These are phyloP conservation scores for Ornithoptera alexandrae DNA, from an alignment of 2,888 invertebrate genomes.

Conservation along the genomic window DNA sequence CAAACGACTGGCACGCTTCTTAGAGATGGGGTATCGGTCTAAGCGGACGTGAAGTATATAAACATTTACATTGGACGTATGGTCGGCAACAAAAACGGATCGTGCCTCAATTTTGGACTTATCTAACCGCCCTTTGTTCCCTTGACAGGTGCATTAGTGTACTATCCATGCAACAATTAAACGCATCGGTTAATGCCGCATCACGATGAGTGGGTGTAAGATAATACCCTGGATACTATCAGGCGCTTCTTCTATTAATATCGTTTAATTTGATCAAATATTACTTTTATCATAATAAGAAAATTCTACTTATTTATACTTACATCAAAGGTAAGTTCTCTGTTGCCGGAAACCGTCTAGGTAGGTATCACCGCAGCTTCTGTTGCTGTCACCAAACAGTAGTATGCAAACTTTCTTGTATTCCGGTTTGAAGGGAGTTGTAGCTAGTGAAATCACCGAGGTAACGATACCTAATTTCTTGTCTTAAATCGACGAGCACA, in stretches of 20 bases:
- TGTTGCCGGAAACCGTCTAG: not conserved
- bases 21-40: slow-evolving; percentile 58
- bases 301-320: not conserved
- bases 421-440: too few relatives aligned
- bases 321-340: not conserved
- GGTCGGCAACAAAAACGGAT: slow-evolving; percentile 53
- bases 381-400: too few relatives aligned
- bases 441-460: too few relatives aligned
- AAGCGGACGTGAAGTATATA: slow-evolving; percentile 69
- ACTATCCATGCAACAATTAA: slow-evolving; percentile 77
- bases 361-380: too few relatives aligned
- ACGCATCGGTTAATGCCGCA: slow-evolving; percentile 67
- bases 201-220: slow-evolving; percentile 62
- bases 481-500: too few relatives aligned
- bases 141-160: slow-evolving; percentile 79
- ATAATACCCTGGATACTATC: slow-evolving; percentile 38
- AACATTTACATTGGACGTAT: slow-evolving; percentile 74
- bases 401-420: too few relatives aligned
- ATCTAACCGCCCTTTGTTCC: slow-evolving; percentile 74
- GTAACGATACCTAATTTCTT: too few relatives aligned
- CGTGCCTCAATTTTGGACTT: slow-evolving; percentile 73
- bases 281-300: slow-evolving; percentile 60
- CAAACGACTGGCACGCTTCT: slow-evolving; percentile 74
- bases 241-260: slow-evolving; percentile 33
- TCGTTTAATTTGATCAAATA: slow-evolving; percentile 36